These are phyloP conservation scores for Sphenodon punctatus DNA, from an alignment of 2,797 vertebrate genomes.

Conservation along the genomic window DNA sequence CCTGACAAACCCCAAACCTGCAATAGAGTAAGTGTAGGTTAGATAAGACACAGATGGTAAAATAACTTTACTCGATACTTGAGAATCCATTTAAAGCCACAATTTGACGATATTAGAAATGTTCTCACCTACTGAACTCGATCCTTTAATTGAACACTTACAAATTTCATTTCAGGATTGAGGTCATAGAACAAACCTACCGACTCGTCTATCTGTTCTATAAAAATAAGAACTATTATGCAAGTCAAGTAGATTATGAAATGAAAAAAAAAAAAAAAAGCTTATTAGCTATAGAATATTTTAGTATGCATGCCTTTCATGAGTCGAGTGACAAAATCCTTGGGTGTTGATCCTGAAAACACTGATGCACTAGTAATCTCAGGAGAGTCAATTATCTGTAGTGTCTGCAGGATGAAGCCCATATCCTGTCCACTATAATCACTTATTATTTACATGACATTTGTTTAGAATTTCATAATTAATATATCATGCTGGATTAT, in stretches of 20 bases:
- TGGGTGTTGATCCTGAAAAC: too few relatives aligned
- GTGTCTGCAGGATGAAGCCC: too few relatives aligned
- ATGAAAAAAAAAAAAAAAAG: neutral
- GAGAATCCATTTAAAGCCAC: neutral
- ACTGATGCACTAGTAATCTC: too few relatives aligned
- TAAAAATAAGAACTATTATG: neutral
- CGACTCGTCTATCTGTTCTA: neutral
- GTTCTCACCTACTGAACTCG: too few relatives aligned
- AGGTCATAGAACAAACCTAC: neutral
- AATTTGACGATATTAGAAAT: too few relatives aligned
- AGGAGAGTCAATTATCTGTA: too few relatives aligned
- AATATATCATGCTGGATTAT: too few relatives aligned
- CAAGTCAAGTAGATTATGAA: neutral
- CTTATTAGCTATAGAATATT: neutral
- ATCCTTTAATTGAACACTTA: neutral
- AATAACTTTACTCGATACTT: neutral
- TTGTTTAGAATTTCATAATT: too few relatives aligned
- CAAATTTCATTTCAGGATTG: neutral
- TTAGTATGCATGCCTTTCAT: neutral
- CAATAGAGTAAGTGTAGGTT: neutral
- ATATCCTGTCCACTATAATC: neutral
- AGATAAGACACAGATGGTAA: too few relatives aligned
- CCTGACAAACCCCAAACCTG: constrained; percentile 87
- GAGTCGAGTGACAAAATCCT: neutral
- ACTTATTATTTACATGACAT: neutral